Conservation (phyloP, 2,113 vertebrate genomes). For the Prietella phreatophila region DNA sequence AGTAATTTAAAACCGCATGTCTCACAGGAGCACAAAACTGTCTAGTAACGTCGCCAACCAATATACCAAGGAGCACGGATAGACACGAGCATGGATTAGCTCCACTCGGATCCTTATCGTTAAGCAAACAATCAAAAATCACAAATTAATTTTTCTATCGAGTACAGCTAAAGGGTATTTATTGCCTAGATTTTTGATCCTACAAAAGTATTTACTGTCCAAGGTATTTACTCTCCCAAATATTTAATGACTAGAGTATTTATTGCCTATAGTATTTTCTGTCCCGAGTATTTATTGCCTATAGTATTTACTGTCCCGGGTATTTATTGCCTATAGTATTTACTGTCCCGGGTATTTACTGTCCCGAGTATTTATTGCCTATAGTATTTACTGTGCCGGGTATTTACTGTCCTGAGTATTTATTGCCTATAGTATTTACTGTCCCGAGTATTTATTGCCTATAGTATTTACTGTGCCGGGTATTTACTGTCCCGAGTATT, state of each 20-base stretch:
- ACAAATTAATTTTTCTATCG: background rate
- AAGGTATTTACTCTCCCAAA: background rate
- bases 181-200: background rate
- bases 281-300: too few species aligned
- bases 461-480: too few species aligned
- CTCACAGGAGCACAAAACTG: slow-evolving; percentile 54
- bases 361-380: background rate
- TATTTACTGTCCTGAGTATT: background rate
- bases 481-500: too few species aligned
- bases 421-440: too few species aligned
- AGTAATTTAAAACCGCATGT: slow-evolving; percentile 41
- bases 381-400: too few species aligned
- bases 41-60: slow-evolving; percentile 58
- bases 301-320: background rate
- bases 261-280: background rate
- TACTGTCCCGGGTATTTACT: background rate
- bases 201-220: background rate
- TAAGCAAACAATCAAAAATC: too few species aligned
- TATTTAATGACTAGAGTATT: background rate
- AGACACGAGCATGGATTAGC: slow-evolving; percentile 50
- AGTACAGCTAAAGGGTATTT: background rate
- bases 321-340: too few species aligned
- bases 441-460: background rate
- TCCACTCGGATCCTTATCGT: slow-evolving; percentile 49
- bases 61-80: slow-evolving; percentile 53